A percentile compares a stretch with the other conserved stretches of the same genome.
These are phyloP conservation scores for Drosophila subobscura DNA, from an alignment of 1,140 invertebrate genomes.

Conservation along the genomic window DNA sequence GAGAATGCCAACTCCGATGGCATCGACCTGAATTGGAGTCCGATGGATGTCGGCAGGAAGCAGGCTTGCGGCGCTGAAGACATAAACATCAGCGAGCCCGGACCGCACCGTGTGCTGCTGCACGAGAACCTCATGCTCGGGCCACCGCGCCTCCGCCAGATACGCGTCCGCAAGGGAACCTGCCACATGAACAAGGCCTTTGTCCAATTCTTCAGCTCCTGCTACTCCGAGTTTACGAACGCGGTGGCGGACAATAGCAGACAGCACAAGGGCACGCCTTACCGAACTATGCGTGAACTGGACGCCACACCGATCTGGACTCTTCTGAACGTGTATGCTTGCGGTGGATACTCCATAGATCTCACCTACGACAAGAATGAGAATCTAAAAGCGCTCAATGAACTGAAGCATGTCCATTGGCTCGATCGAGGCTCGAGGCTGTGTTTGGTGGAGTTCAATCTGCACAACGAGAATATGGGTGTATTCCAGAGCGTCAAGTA, in stretches of 20 bases:
- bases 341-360: slow-evolving; percentile 60
- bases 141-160: slow-evolving; percentile 67
- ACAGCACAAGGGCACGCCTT: slow-evolving; percentile 23
- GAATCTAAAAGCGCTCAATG: slow-evolving; percentile 39
- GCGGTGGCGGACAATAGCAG: slow-evolving; percentile 35
- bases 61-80: no score
- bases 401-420: slow-evolving; percentile 46
- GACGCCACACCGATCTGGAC: slow-evolving; percentile 54
- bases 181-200: slow-evolving; percentile 73
- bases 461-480: slow-evolving; percentile 68
- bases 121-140: slow-evolving; percentile 70
- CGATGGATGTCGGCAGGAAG: no score
- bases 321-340: slow-evolving; percentile 41
- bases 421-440: slow-evolving; percentile 69
- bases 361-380: slow-evolving; percentile 33
- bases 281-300: slow-evolving; percentile 37
- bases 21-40: no score
- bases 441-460: slow-evolving; percentile 66
- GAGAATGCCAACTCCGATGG: no score
- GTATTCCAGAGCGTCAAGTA: slow-evolving; percentile 71
- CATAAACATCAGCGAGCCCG: no score
- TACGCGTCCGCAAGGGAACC: slow-evolving; percentile 60
- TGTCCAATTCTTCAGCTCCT: slow-evolving; percentile 67
- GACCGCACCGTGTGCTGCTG: slow-evolving; percentile 42
- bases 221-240: slow-evolving; percentile 36